Conservation (phyloP, 2,888 invertebrate species). For the Crematogaster levior region DNA sequence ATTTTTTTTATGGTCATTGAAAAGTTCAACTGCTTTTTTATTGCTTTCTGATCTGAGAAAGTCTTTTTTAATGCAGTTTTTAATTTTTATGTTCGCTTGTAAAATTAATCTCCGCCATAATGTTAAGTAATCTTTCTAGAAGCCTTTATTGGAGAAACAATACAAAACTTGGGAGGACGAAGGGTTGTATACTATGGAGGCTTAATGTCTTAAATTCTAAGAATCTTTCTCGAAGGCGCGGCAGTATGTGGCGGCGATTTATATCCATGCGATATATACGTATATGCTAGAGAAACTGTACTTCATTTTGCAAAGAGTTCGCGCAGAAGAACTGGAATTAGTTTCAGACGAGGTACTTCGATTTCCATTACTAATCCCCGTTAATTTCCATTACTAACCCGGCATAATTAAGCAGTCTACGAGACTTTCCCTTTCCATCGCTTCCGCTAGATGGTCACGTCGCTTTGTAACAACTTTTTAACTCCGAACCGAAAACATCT, state of each 20-base stretch:
- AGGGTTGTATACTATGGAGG: background rate
- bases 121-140: too few relatives aligned
- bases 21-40: background rate
- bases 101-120: background rate
- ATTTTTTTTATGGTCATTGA: background rate
- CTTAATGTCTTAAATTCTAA: conserved; percentile 6
- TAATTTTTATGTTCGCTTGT: background rate
- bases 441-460: conserved; percentile 19
- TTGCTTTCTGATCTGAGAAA: background rate
- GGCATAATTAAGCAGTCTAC: conserved; percentile 49
- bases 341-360: conserved; percentile 48
- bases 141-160: background rate
- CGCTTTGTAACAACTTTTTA: conserved; percentile 25
- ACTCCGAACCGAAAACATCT: background rate
- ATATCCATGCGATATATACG: conserved; percentile 48
- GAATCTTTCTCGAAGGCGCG: conserved; percentile 16
- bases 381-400: conserved; percentile 69
- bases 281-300: conserved; percentile 47
- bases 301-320: conserved; percentile 59
- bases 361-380: conserved; percentile 69
- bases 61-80: background rate
- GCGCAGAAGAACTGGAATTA: conserved; percentile 57
- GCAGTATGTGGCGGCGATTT: conserved; percentile 42
- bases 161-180: background rate
- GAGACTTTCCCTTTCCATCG: conserved; percentile 46